Evolutionary conservation across 1,140 invertebrate genomes (phyloP).

Genomic region (Drosophila baimaii): DNA sequence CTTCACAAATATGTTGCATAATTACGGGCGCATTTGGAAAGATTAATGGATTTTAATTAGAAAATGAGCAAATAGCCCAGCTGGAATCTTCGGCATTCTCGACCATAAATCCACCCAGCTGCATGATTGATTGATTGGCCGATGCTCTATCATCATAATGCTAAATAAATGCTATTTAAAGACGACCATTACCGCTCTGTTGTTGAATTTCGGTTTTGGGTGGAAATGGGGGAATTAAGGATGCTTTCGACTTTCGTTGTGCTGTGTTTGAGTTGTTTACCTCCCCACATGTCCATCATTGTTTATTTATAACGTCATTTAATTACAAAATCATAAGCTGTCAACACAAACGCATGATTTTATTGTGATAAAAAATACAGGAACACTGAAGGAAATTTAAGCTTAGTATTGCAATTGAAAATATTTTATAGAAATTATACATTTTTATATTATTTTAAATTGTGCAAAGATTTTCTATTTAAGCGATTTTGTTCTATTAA

Average conservation of each 20-base stretch:
- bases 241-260: not conserved
- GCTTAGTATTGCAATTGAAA: not conserved
- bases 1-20: conserved; percentile 57
- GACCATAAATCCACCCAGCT: conserved; percentile 30
- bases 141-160: conserved; percentile 34
- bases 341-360: conserved; percentile 41
- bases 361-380: not conserved
- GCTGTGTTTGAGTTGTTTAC: not conserved
- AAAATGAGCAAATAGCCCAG: conserved; percentile 52
- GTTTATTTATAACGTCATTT: conserved; percentile 68
- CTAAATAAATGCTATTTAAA: conserved; percentile 36
- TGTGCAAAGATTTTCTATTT: no score
- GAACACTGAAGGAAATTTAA: not conserved
- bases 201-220: conserved; percentile 13
- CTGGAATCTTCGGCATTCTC: conserved; percentile 31
- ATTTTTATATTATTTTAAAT: no score
- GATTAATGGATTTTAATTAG: conserved; percentile 82
- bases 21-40: conserved; percentile 59
- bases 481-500: no score
- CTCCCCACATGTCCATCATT: conserved; percentile 10
- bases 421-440: no score
- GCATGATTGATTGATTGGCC: conserved; percentile 52
- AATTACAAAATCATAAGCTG: conserved; percentile 80
- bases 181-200: conserved; percentile 17
- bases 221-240: conserved; percentile 2